Base-by-base conservation (phyloP, 2,797 vertebrate species). In the Nyctibius grandis region DNA sequence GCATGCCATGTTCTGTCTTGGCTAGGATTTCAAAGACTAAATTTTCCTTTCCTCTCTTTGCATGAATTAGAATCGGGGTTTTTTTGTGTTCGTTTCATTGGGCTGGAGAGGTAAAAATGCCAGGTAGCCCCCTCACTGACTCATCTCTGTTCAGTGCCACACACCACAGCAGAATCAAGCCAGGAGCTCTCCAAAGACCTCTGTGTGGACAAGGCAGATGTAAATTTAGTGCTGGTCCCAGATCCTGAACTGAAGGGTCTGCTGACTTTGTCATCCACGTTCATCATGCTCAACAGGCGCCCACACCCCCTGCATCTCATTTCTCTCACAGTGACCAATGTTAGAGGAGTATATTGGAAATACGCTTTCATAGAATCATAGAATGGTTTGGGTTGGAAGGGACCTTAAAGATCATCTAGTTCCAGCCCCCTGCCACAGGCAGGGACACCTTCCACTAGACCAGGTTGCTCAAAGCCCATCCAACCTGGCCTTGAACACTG, bases 151-250 rank as follows among this genome's bases (percentile, higher is more conserved):
- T 57, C 60, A 9, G 12, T 57, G 68, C 56, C 45, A 23, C 0
- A 0, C 3, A 4, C 28, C 34, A 23, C 44, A 67, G 60, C 73
- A 77, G 47, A 51, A 85, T 40, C 12, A 19, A 36, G 23, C 36
- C 2, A 8, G 48, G 15, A 91, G 47, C 31, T 64, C 33, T 38
- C 45, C 51, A 15, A 23, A 73, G 42, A 33, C 45, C n/a, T 72
- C 36, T 1, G 5, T 0, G 0, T 68, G 69, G 47, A 48, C 54
- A 77, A 68, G 16, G 36, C 5, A 13, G 19, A n/a, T 36, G 23
- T 29, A 50, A 40, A 50, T 57, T 57, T 15, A 40, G 38, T 54
- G 65, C 42, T 5, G 3, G 42, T 51, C 48, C 34, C 51, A 82
- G 31, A 70, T 77, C 12, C 28, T 0, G 0, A 75, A 86, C 1